phyloP scores from a whole-genome alignment of 2,797 vertebrate genomes.

The Enteromius radiatus region DNA sequence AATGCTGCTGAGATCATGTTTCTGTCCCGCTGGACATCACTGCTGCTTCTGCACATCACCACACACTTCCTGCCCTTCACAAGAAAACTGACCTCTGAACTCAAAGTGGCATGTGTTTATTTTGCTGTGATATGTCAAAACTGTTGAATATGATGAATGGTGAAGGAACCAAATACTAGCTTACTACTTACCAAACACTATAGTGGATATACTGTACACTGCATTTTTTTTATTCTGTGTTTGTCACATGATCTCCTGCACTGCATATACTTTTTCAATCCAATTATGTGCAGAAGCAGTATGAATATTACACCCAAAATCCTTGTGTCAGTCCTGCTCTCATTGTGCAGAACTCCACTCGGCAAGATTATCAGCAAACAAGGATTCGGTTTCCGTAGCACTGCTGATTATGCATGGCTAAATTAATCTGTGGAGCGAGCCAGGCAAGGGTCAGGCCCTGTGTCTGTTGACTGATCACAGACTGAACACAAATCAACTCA shows the following conservation, averaged over 20 bases:
- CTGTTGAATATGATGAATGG: background rate
- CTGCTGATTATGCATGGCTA: constrained; percentile 44
- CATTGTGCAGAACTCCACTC: background rate
- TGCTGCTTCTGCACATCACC: constrained; percentile 19
- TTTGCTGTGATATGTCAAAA: background rate
- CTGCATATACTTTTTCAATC: background rate
- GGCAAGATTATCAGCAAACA: constrained; percentile 6
- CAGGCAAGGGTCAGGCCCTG: background rate
- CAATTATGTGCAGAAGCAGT: background rate
- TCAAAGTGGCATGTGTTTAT: background rate
- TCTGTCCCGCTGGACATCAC: background rate
- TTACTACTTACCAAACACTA: background rate
- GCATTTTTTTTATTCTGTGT: background rate
- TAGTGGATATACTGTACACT: background rate
- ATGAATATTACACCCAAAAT: background rate
- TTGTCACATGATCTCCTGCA: background rate
- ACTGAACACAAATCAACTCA: background rate
- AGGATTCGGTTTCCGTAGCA: constrained; percentile 20
- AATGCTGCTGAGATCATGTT: constrained; percentile 35
- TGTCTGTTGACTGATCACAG: background rate
- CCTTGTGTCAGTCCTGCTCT: constrained; percentile 17
- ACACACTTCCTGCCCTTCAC: constrained; percentile 28
- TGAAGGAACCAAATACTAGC: background rate
- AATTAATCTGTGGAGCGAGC: constrained; percentile 36
- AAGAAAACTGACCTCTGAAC: constrained; percentile 18